These are phyloP conservation scores for Podarcis lilfordi DNA, from an alignment of 2,797 vertebrate genomes.

Conservation along the genomic window DNA sequence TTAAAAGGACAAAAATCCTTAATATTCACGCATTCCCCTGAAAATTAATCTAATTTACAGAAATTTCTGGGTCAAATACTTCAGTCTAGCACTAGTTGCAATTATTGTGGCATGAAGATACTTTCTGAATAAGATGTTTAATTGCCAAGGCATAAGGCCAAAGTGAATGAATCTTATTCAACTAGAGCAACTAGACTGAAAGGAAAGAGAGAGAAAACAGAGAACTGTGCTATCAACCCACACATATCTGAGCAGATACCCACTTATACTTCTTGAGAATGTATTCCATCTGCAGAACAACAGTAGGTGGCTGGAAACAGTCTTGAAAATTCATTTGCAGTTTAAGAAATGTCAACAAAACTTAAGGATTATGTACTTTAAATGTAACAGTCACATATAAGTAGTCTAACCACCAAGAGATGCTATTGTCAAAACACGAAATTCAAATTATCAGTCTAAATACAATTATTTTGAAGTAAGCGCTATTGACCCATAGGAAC, in stretches of 20 bases:
- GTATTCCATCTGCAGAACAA: neutral
- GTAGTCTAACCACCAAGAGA: neutral
- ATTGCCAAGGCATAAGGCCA: neutral
- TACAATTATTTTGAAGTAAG: neutral
- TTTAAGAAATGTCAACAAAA: neutral
- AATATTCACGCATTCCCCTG: neutral
- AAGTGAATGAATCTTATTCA: neutral
- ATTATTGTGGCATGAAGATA: neutral
- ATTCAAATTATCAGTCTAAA: neutral
- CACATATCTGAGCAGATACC: neutral
- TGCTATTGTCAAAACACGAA: neutral
- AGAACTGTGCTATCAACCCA: neutral
- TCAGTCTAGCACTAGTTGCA: neutral
- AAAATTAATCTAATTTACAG: neutral
- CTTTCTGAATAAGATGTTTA: neutral
- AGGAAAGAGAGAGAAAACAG: neutral
- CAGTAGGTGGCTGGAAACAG: neutral
- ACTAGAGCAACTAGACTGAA: neutral
- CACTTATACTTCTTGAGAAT: neutral
- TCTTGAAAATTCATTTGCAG: neutral
- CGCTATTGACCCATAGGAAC: neutral
- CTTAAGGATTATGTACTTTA: neutral
- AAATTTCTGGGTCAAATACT: neutral
- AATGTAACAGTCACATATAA: neutral
- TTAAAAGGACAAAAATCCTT: neutral